phyloP scores from a whole-genome alignment of 92 coral and sea anemone genomes.

The Palythoa grandiflora region DNA sequence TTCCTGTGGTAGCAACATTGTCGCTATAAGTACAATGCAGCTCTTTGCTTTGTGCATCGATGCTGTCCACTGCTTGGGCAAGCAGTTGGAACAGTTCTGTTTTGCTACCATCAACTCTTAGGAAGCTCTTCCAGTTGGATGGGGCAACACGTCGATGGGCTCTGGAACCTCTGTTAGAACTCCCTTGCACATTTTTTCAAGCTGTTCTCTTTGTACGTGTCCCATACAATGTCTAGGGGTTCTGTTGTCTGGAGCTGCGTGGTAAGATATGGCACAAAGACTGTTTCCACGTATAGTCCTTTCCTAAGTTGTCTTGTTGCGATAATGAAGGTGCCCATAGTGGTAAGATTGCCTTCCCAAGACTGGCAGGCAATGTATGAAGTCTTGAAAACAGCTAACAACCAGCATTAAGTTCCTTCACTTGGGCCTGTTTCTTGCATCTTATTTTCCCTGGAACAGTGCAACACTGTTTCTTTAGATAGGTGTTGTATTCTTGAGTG shows the following conservation, averaged over 20 bases:
- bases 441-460: too few relatives aligned
- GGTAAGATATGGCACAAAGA: slow-evolving; percentile 48
- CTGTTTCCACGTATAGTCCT: slow-evolving; percentile 51
- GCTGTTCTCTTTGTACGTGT: too few relatives aligned
- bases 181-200: too few relatives aligned
- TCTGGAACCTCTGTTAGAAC: too few relatives aligned
- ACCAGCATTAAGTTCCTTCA: slow-evolving; percentile 54
- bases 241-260: slow-evolving; percentile 26
- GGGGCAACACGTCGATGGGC: too few relatives aligned
- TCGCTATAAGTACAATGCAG: slow-evolving; percentile 48
- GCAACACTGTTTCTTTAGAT: too few relatives aligned
- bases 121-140: slow-evolving; percentile 31
- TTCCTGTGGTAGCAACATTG: slow-evolving; percentile 17
- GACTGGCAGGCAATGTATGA: too few relatives aligned
- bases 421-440: slow-evolving; percentile 57
- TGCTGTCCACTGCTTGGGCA: slow-evolving; percentile 35
- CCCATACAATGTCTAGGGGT: too few relatives aligned
- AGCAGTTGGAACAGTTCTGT: slow-evolving; percentile 37
- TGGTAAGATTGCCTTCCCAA: slow-evolving; percentile 51
- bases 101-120: neutral
- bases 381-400: slow-evolving; percentile 57
- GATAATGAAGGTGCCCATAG: slow-evolving; percentile 53
- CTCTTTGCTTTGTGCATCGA: slow-evolving; percentile 44
- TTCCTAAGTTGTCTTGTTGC: slow-evolving; percentile 45
- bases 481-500: too few relatives aligned